Base-by-base conservation (phyloP, 2,797 vertebrate genomes). In the Amblyopsis hoosieri region DNA sequence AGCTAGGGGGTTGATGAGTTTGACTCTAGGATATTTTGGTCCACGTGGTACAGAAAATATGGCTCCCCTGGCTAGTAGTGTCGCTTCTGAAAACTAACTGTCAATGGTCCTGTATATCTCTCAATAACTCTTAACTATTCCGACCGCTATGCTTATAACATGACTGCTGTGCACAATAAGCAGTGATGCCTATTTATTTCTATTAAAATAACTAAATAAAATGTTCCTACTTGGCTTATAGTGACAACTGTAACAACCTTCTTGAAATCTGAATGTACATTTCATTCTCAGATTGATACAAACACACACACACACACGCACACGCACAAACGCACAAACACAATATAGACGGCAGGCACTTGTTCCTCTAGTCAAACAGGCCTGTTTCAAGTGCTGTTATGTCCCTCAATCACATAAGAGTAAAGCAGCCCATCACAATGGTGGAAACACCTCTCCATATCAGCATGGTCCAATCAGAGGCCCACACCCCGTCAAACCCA, bases 321-420 rank as follows among this genome's bases (percentile, higher is more conserved):
- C 60, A 66, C 62, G 69, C 52, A 79, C 72, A 69, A 64, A 29
- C 68, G 45, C 60, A 88, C 76, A 78, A 67, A 76, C 68, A 83
- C 74, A 83, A 70, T 54, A 84, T 37, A 77, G 70, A 79, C 75
- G 77, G 87, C 86, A 88, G 86, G 87, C 86, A 90, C 90, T 86
- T 87, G 82, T 84, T 83, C 65, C 79, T 73, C 71, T 84, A 73
- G 77, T 65, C 64, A 84, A 87, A 87, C 78, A 81, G 82, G 83
- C 85, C 86, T 87, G 83, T 85, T 87, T 88, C 80, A 88, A 90
- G 87, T 89, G 85, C 84, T 78, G 73, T 88, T 42, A 80, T 76
- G 74, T 74, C 88, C 75, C 76, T 82, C 64, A 29, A 61, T 74
- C 69, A 69, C 58, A 73, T 66, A 69, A 73, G 81, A 80, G 76